Conservation (phyloP, 2,797 vertebrate genomes). For the Moxostoma hubbsi region DNA sequence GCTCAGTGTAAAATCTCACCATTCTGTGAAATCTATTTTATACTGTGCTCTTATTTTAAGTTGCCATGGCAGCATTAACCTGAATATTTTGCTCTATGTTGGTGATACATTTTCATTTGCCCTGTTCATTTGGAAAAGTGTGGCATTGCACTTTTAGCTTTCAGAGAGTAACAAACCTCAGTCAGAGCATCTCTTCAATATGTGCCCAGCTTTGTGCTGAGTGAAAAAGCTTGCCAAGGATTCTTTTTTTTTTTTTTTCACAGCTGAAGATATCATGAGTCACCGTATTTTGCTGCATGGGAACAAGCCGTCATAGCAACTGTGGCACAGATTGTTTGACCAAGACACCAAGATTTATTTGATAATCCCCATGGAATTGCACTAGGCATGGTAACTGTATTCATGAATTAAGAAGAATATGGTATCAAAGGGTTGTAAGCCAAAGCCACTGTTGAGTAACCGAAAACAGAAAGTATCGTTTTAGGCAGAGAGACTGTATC, state of each 20-base stretch:
- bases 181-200: constrained; percentile 32
- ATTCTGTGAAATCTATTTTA: constrained; percentile 35
- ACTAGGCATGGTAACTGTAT: constrained; percentile 19
- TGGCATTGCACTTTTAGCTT: neutral
- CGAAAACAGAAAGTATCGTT: constrained; percentile 4
- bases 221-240: constrained; percentile 53
- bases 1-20: constrained; percentile 44
- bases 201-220: constrained; percentile 35
- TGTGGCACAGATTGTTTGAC: constrained; percentile 53
- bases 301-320: constrained; percentile 71
- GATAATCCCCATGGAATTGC: constrained; percentile 40
- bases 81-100: constrained; percentile 31
- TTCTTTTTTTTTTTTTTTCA: constrained; percentile 33
- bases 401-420: constrained; percentile 29
- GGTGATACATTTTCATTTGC: constrained; percentile 14
- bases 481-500: constrained; percentile 25
- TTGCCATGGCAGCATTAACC: constrained; percentile 60
- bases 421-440: constrained; percentile 1
- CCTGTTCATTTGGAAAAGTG: constrained; percentile 30
- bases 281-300: constrained; percentile 65
- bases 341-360: constrained; percentile 34
- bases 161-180: constrained; percentile 10
- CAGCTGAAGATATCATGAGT: constrained; percentile 64
- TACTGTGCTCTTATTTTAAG: constrained; percentile 46
- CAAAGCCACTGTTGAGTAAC: constrained; percentile 21